Evolutionary conservation across 2,888 invertebrate species (phyloP).

Genomic region (Megalurothrips usitatus): DNA sequence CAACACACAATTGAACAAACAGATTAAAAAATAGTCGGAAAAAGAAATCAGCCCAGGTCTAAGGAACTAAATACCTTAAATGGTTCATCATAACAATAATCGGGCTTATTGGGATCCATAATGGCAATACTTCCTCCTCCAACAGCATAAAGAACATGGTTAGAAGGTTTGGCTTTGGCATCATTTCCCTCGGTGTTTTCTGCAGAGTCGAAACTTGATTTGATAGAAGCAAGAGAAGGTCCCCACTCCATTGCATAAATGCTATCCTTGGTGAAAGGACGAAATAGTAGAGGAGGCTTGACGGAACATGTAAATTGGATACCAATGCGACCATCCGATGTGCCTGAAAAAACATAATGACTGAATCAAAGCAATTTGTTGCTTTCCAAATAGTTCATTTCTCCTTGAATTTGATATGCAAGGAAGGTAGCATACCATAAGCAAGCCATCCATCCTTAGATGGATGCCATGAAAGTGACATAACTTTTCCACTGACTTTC

Average conservation of each 20-base stretch:
- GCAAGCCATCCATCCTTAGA: conserved; percentile 11
- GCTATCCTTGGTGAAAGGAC: neutral
- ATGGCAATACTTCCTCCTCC: neutral
- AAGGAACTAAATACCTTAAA: neutral
- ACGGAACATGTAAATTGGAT: neutral
- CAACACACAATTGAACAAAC: neutral
- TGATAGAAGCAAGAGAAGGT: neutral
- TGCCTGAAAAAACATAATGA: neutral
- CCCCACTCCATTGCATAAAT: conserved; percentile 11
- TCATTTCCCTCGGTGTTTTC: neutral
- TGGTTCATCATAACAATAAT: neutral
- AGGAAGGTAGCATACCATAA: neutral
- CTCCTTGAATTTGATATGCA: neutral
- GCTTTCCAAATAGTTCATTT: neutral
- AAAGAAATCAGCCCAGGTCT: neutral
- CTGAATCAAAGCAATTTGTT: neutral
- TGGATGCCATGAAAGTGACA: conserved; percentile 12
- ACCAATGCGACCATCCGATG: conserved; percentile 2
- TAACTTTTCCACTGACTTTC: conserved; percentile 15
- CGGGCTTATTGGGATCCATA: neutral
- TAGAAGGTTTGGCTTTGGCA: neutral
- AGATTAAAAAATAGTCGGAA: neutral
- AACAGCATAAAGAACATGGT: neutral
- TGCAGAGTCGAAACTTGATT: neutral
- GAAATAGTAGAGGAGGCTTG: neutral